A percentile compares a stretch with the other conserved stretches of the same genome.
phyloP scores from a whole-genome alignment of 2,113 vertebrate species.

The Sigmodon hispidus region DNA sequence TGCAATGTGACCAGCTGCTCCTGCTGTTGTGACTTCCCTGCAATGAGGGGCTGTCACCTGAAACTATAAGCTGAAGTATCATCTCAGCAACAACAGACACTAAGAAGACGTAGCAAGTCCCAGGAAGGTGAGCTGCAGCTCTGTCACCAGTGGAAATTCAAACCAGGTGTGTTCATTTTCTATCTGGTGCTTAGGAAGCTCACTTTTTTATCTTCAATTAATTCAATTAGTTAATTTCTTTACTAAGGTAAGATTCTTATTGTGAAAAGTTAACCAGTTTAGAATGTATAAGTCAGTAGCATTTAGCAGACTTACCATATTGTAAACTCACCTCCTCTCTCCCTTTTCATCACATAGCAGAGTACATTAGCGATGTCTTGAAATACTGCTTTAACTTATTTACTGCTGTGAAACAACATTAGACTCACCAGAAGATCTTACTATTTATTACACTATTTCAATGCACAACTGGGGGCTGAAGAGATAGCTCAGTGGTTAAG shows the following conservation, averaged over 20 bases:
- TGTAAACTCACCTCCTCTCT: background rate
- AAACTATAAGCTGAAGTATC: background rate
- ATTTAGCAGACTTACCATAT: background rate
- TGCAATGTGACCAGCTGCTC: background rate
- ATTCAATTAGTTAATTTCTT: background rate
- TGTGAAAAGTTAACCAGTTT: background rate
- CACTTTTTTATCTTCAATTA: background rate
- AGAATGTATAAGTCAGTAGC: background rate
- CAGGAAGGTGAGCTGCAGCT: background rate
- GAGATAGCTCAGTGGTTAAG: background rate
- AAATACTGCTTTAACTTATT: conserved; percentile 3
- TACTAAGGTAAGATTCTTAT: background rate
- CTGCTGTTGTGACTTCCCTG: background rate
- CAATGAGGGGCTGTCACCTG: background rate
- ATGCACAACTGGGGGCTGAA: background rate
- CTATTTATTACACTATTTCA: background rate
- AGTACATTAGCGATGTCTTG: background rate
- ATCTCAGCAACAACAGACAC: background rate
- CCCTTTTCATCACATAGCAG: background rate
- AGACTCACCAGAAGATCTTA: background rate
- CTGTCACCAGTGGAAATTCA: background rate
- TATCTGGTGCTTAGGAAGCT: background rate
- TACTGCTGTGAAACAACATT: background rate
- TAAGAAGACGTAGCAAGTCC: background rate
- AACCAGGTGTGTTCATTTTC: background rate